Conservation (phyloP, 2,797 vertebrate species). For the Sebastes baramenuke region DNA sequence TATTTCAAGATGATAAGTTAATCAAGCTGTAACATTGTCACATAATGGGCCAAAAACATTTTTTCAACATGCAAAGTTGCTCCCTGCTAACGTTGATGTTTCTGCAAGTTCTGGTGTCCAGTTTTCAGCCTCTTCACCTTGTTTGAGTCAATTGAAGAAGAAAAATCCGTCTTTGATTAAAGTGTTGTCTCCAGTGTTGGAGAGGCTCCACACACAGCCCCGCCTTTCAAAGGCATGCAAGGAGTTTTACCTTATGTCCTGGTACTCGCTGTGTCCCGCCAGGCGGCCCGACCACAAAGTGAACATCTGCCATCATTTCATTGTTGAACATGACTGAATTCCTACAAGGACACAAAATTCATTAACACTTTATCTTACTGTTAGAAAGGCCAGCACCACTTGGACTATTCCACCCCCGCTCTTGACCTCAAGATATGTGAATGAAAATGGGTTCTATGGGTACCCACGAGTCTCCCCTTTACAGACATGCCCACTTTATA, state of each 20-base stretch:
- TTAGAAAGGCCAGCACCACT: too few species aligned
- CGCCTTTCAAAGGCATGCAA: too few species aligned
- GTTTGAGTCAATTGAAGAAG: not conserved
- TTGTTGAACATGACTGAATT: slow-evolving; percentile 99
- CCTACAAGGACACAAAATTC: slow-evolving; percentile 75
- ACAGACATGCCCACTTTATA: too few species aligned
- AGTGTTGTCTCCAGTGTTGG: not conserved
- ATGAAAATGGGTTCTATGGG: too few species aligned
- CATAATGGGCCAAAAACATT: too few species aligned
- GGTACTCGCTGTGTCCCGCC: slow-evolving; percentile 94
- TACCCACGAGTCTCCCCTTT: too few species aligned
- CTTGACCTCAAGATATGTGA: too few species aligned
- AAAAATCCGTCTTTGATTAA: not conserved
- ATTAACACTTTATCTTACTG: not conserved
- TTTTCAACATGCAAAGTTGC: not conserved
- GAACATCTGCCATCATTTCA: slow-evolving; percentile 98
- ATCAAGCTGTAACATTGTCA: not conserved
- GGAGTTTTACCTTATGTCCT: slow-evolving; percentile 90
- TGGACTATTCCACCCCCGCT: too few species aligned
- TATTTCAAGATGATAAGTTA: not conserved
- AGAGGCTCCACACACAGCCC: not conserved
- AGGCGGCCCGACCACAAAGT: slow-evolving; percentile 96
- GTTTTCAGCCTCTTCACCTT: not conserved
- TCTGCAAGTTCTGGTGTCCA: not conserved
- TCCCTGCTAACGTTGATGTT: too few species aligned